Evolutionary conservation across 2,797 vertebrate genomes (phyloP), one percentile per base, ranked within the genome.

Genomic region (Sebastes kiyomatsui): DNA sequence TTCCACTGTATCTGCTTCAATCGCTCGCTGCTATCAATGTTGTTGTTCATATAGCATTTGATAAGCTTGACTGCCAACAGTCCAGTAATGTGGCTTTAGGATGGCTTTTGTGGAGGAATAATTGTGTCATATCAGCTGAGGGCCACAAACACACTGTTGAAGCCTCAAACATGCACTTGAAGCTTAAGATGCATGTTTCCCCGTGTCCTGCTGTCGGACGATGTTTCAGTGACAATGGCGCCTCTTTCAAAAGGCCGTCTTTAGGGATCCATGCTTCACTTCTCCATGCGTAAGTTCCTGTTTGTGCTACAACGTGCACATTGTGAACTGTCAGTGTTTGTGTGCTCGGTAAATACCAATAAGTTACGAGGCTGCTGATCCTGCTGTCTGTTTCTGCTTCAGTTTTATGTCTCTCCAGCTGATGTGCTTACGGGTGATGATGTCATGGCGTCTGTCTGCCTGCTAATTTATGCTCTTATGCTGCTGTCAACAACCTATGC

Each of bases 381-480:
- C 23, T 18, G 28, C 27, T 60, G 77, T 85, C 60, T 77, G 76
- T 75, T 78, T 84, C 71, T 38, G 27, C 38, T 60, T 64, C 54
- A 70, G 46, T 58, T 84, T 87, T 68, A 32, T 49, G 56, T 30
- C 46, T 76, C 56, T 76, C 59, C 22, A 4, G 4, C 35, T 73
- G 77, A 82, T 81, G 27, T 68, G 38, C 46, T 64, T 35, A 49
- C 27, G 42, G 30, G 46, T 75, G 76, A 81, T 75, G 76, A 81
- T 59, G 64, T 88, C 65, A 49, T 64, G 35, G 56, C 10, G 23
- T 79, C 66, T 70, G 61, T 68, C 74, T 84, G 65, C 35, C 32
- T 69, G 61, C 11, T 68, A 33, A 75, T 77, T 80, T 68, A 69
- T 71, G 66, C 61, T 73, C 9, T 25, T 46, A 30, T 8, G 13